Conservation (phyloP, 1,140 invertebrate species). For the Lucilia sericata region DNA sequence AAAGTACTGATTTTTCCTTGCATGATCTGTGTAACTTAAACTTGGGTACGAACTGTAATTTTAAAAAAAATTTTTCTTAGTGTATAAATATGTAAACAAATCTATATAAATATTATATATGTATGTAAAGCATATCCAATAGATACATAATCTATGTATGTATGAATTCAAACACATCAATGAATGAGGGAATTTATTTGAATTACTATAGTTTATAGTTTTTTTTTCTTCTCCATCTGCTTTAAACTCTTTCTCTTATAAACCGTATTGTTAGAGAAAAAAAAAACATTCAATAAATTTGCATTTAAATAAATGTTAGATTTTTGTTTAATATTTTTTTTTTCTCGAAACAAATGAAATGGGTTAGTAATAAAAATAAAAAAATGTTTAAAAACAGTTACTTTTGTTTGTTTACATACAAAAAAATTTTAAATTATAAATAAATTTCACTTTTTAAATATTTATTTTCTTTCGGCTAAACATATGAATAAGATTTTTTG, state of each 20-base stretch:
- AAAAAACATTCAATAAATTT: constrained; percentile 13
- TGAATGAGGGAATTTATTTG: background rate
- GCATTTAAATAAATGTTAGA: constrained; percentile 8
- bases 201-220: background rate
- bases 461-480: too few relatives aligned
- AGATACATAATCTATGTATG: too few relatives aligned
- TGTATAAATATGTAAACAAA: too few relatives aligned
- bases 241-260: too few relatives aligned
- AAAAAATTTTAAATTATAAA: background rate
- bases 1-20: too few relatives aligned
- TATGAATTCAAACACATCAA: too few relatives aligned
- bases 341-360: background rate
- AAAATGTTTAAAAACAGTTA: constrained; percentile 19
- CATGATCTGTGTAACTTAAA: too few relatives aligned
- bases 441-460: constrained; percentile 36
- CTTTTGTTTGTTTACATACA: constrained; percentile 5
- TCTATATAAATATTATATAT: too few relatives aligned
- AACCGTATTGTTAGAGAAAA: background rate
- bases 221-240: too few relatives aligned
- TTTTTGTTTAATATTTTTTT: background rate
- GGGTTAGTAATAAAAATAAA: constrained; percentile 22
- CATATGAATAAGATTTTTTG: constrained; percentile 6
- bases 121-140: too few relatives aligned
- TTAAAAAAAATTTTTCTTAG: too few relatives aligned
- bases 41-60: too few relatives aligned